Evolutionary conservation across 2,888 invertebrate species (phyloP).

Genomic region (Plutella xylostella): DNA sequence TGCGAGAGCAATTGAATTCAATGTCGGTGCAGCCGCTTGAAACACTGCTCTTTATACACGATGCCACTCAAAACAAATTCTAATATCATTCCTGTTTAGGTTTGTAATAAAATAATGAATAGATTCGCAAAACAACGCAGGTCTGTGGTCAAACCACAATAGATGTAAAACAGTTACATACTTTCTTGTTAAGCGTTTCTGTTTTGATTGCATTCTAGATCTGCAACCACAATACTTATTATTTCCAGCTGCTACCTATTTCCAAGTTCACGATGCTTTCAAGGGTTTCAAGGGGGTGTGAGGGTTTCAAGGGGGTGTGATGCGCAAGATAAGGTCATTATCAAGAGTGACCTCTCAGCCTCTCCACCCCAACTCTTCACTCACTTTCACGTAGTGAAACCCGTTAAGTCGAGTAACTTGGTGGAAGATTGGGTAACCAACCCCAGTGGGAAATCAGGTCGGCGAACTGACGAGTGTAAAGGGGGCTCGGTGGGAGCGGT

Average conservation of each 20-base stretch:
- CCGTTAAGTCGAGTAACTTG: too few species aligned
- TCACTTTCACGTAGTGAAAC: too few species aligned
- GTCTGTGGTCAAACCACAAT: constrained; percentile 40
- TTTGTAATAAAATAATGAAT: constrained; percentile 28
- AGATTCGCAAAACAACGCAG: constrained; percentile 24
- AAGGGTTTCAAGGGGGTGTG: too few species aligned
- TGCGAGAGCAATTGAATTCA: constrained; percentile 53
- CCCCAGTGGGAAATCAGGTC: too few species aligned
- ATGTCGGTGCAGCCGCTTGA: constrained; percentile 39
- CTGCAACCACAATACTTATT: constrained; percentile 15
- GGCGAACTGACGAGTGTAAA: too few species aligned
- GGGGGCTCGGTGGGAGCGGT: too few species aligned
- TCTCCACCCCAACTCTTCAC: too few species aligned
- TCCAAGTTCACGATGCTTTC: too few species aligned
- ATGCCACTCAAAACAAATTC: constrained; percentile 30
- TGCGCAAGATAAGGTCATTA: too few species aligned
- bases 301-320: too few species aligned
- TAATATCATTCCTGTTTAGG: constrained; percentile 28
- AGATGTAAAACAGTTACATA: constrained; percentile 21
- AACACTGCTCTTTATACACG: constrained; percentile 37
- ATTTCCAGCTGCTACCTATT: neutral
- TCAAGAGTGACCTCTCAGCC: too few species aligned
- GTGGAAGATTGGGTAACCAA: too few species aligned
- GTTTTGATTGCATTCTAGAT: constrained; percentile 19
- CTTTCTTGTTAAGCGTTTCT: constrained; percentile 22